Evolutionary conservation across 2,888 invertebrate genomes (phyloP).

Genomic region (Conops quadrifasciatus): DNA sequence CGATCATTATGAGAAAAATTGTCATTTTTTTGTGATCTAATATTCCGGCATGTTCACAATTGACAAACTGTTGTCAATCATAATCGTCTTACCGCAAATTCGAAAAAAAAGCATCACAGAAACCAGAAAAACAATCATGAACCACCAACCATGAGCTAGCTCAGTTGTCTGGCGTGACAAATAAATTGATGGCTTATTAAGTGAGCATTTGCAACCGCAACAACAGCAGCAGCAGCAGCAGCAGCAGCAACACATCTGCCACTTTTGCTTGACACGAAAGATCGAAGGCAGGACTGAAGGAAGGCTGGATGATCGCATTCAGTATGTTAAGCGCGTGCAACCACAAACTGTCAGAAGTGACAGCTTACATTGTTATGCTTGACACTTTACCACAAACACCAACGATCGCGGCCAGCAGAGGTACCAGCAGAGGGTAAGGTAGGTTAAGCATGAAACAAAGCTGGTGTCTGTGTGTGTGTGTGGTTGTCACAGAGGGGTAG

Average conservation of each 20-base stretch:
- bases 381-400: conserved; percentile 62
- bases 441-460: neutral
- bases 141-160: neutral
- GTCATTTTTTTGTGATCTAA: conserved; percentile 5
- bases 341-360: conserved; percentile 59
- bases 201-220: conserved; percentile 34
- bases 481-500: neutral
- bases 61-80: conserved; percentile 30
- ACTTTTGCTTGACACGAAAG: neutral
- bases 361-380: conserved; percentile 64
- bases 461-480: too few relatives aligned
- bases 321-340: conserved; percentile 37
- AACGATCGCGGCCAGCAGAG: neutral
- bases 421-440: neutral
- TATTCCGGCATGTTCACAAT: conserved; percentile 16
- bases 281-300: neutral
- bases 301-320: conserved; percentile 8
- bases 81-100: neutral
- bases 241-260: conserved; percentile 20
- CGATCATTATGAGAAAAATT: conserved; percentile 19
- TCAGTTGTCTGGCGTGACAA: conserved; percentile 29
- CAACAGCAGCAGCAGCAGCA: conserved; percentile 15
- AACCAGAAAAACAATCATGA: neutral
- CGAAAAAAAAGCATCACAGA: neutral
- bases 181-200: conserved; percentile 38